Evolutionary conservation across 2,113 vertebrate genomes (phyloP), one percentile per base, ranked within the genome.

Genomic region (Lophura nycthemera): DNA sequence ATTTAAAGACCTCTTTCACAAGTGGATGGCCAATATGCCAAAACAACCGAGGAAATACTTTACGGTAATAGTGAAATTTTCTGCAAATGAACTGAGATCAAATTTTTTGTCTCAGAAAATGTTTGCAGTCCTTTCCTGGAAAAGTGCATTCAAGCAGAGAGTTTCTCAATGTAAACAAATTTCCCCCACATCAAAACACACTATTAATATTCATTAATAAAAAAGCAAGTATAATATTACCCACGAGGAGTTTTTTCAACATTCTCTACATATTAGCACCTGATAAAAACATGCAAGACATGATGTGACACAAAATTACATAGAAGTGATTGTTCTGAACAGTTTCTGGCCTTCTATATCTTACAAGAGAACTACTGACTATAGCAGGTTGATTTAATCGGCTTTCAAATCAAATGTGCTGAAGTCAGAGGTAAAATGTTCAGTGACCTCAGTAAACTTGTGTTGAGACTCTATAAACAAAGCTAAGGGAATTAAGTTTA

Each of bases 201-300:
- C 32, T 80, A 84, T 27, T 70, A 84, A 92, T 88, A 96, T 87
- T 93, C 92, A 92, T 52, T 78, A 73, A 94, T 52, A 89, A 94
- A 94, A 95, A 95, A 92, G 13, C 34, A 69, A 59, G 52, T 71
- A 47, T 32, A 89, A 77, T 20, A 75, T 69, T 89, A 71, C 29
- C 20, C 66, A 17, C 56, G 83, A 89, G 32, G 42, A 83, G 15
- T 48, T 2, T 19, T 80, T 93, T 76, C 69, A 86, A 72, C 36
- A 83, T 34, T 94, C 3, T 0, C 83, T 88, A 94, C 77, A 25
- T 32, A 52, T 75, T 67, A 75, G 34, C 40, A 93, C 22, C 70
- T 75, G 30, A 94, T 18, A 24, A 82, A 94, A 94, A 70, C 40
- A 48, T 38, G 85, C n/a, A 91, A 75, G 93, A 64, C 69, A 75